Percentiles rank a stretch among this genome's conserved stretches.
Evolutionary conservation across 2,113 vertebrate species (phyloP).

Genomic region (Uria lomvia): DNA sequence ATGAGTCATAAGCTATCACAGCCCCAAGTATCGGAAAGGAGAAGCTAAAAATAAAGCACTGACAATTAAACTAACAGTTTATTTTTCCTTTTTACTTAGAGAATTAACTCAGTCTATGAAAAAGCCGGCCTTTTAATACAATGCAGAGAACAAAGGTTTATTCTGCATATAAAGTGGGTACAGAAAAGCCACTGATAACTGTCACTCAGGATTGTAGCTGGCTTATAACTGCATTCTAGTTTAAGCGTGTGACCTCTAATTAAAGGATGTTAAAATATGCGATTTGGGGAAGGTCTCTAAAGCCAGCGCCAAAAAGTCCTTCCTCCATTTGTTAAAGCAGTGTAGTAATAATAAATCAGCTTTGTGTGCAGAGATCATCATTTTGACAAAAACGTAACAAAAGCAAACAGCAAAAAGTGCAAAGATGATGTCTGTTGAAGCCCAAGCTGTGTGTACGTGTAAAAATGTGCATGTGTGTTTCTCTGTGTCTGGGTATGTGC

Average conservation of each 20-base stretch:
- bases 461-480: neutral
- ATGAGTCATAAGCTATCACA: neutral
- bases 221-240: neutral
- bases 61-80: neutral
- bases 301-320: neutral
- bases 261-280: neutral
- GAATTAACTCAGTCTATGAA: neutral
- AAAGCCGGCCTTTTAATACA: neutral
- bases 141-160: neutral
- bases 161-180: neutral
- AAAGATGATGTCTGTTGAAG: neutral
- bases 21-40: neutral
- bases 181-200: neutral
- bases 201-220: neutral
- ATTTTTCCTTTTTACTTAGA: neutral
- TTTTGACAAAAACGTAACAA: neutral
- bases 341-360: neutral
- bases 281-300: neutral
- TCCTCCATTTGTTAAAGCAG: neutral
- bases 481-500: neutral
- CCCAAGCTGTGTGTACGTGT: rapidly evolving
- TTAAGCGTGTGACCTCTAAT: neutral
- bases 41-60: constrained; percentile 1
- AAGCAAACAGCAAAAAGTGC: neutral
- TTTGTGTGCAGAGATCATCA: neutral